phyloP scores from a whole-genome alignment of 2,113 vertebrate species.

The Triplophysa dalaica region DNA sequence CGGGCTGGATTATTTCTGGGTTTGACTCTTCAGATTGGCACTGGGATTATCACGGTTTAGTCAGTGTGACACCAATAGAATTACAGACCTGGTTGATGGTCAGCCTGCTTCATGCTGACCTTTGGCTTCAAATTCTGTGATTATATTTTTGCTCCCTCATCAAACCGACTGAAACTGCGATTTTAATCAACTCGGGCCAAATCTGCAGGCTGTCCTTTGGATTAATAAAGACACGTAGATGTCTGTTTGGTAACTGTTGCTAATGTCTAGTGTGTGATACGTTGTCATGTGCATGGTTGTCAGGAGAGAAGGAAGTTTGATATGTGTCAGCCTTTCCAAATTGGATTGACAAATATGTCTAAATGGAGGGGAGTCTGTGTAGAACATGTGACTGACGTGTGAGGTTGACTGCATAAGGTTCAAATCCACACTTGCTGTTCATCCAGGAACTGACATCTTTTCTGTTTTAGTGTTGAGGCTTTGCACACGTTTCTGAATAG shows the following conservation, averaged over 20 bases:
- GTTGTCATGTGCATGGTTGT: neutral
- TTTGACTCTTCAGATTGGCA: slow-evolving; percentile 61
- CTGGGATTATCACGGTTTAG: slow-evolving; percentile 67
- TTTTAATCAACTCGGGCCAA: slow-evolving; percentile 12
- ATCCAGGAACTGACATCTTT: neutral
- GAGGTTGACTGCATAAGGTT: neutral
- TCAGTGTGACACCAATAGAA: slow-evolving; percentile 54
- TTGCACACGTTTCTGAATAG: neutral
- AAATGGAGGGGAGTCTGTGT: neutral
- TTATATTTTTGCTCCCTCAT: slow-evolving; percentile 11
- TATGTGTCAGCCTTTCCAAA: neutral
- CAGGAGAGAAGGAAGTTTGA: neutral
- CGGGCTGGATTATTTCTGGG: slow-evolving; percentile 64
- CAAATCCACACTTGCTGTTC: neutral
- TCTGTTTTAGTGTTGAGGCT: neutral
- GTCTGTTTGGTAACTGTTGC: slow-evolving; percentile 1
- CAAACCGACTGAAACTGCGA: neutral
- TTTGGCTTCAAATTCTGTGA: slow-evolving; percentile 17
- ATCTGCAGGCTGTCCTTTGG: slow-evolving; percentile 3
- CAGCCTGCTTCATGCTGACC: neutral
- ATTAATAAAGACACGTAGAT: neutral
- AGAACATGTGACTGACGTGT: neutral
- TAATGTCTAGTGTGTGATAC: neutral
- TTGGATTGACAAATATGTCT: neutral
- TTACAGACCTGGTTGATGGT: slow-evolving; percentile 45